Conservation (phyloP, 2,888 invertebrate species). For the Clitarchus hookeri region DNA sequence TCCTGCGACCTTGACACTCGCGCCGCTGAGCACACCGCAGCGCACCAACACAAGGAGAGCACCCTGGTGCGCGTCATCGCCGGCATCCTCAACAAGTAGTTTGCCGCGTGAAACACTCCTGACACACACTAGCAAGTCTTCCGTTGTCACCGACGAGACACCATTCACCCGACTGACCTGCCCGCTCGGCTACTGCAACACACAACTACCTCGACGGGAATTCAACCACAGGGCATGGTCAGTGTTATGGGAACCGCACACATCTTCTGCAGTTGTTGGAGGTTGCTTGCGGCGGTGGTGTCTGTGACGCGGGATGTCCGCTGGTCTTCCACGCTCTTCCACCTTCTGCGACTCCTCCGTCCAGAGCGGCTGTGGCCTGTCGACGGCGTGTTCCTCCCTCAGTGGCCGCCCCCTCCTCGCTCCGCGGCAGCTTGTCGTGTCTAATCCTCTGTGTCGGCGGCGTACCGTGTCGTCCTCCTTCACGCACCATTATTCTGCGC, state of each 20-base stretch:
- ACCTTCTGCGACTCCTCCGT: too few relatives aligned
- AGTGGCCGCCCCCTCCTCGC: not conserved
- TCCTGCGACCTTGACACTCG: not conserved
- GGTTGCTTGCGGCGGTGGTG: not conserved
- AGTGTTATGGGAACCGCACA: too few relatives aligned
- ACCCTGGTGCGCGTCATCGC: not conserved
- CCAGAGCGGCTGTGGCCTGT: too few relatives aligned
- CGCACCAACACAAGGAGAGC: not conserved
- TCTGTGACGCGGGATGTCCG: not conserved
- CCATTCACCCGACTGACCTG: too few relatives aligned
- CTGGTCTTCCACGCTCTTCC: too few relatives aligned
- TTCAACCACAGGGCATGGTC: too few relatives aligned
- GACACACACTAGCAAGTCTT: too few relatives aligned
- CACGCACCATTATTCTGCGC: not conserved
- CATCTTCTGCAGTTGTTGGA: not conserved
- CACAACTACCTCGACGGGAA: too few relatives aligned
- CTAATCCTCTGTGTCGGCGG: not conserved
- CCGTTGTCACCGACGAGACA: too few relatives aligned
- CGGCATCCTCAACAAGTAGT: not conserved
- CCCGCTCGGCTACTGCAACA: too few relatives aligned
- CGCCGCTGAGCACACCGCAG: not conserved
- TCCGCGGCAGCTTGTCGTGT: not conserved
- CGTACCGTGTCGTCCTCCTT: not conserved
- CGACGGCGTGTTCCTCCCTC: too few relatives aligned
- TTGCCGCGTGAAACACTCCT: not conserved